phyloP scores from a whole-genome alignment of 30 jellyfish, hydroid and myxozoan species.

The Turritopsis dohrnii region DNA sequence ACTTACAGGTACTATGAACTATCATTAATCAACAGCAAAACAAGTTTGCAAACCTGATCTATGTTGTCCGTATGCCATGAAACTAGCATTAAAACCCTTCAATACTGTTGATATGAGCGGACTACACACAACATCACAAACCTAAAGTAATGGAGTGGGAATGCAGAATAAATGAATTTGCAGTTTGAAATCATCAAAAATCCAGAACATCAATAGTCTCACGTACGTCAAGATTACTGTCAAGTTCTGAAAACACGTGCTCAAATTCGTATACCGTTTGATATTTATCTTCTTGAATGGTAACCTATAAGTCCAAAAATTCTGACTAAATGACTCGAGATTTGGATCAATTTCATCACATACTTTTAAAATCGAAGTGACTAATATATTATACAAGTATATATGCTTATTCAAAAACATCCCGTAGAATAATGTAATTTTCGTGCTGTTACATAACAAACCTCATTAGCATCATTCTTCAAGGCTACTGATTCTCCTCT shows the following conservation, averaged over 20 bases:
- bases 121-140: conserved; percentile 56
- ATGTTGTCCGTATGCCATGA: conserved; percentile 92
- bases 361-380: no score
- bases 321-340: neutral
- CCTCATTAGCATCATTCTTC: conserved; percentile 45
- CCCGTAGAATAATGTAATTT: neutral
- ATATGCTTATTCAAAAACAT: neutral
- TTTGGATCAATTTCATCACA: no score
- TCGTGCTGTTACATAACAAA: conserved; percentile 3
- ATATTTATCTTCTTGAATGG: conserved; percentile 49
- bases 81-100: conserved; percentile 75
- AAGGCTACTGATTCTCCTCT: conserved; percentile 28
- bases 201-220: neutral
- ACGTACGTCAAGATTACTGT: conserved; percentile 58
- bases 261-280: conserved; percentile 73
- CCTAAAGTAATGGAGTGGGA: conserved; percentile 21
- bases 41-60: conserved; percentile 58
- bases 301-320: conserved; percentile 26
- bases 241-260: conserved; percentile 61
- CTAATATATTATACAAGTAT: no score
- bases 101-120: conserved; percentile 73
- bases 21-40: neutral
- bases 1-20: neutral
- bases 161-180: neutral
- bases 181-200: neutral